Percentiles rank a stretch among this genome's conserved stretches.
Evolutionary conservation across 2,888 invertebrate species (phyloP).

Genomic region (Platypus cylindrus): DNA sequence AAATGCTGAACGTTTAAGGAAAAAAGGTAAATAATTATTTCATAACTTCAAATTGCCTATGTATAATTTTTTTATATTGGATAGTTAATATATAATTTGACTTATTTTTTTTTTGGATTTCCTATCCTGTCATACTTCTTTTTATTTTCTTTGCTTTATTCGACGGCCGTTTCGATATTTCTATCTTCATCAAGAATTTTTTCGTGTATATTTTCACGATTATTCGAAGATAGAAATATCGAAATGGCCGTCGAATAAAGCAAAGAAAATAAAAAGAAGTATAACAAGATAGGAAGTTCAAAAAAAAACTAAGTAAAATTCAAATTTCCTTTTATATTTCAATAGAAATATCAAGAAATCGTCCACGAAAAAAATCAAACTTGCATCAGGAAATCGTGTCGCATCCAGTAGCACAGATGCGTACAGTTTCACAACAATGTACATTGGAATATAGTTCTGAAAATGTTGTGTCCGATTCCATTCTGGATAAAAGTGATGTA

Average conservation of each 20-base stretch:
- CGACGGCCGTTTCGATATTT: too few relatives aligned
- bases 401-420: constrained; percentile 30
- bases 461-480: constrained; percentile 31
- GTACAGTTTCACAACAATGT: constrained; percentile 58
- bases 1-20: constrained; percentile 26
- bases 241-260: too few relatives aligned
- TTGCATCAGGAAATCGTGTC: constrained; percentile 5
- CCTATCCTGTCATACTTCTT: too few relatives aligned
- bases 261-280: too few relatives aligned
- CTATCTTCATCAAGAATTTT: too few relatives aligned
- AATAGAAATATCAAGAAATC: constrained; percentile 11
- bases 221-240: too few relatives aligned
- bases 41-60: background rate
- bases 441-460: constrained; percentile 50
- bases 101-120: too few relatives aligned
- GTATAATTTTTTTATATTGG: background rate
- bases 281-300: too few relatives aligned
- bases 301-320: too few relatives aligned
- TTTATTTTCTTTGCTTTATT: too few relatives aligned
- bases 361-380: constrained; percentile 15
- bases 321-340: background rate
- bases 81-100: too few relatives aligned
- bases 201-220: too few relatives aligned
- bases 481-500: constrained; percentile 21
- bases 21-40: constrained; percentile 25